Evolutionary conservation across 2,797 vertebrate species (phyloP).

Genomic region (Eremophila alpestris): DNA sequence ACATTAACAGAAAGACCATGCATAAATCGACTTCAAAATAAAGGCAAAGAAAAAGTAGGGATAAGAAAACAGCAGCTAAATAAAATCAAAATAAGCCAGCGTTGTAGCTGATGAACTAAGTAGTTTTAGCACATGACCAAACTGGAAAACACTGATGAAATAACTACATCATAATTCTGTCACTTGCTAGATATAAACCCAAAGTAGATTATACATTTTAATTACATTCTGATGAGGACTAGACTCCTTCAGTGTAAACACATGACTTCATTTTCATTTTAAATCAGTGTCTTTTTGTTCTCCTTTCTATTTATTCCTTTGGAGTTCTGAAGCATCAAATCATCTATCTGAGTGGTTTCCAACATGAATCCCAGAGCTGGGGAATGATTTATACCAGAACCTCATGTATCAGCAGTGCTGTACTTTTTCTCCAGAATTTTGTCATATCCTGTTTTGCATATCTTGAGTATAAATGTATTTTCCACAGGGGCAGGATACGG

Average conservation of each 20-base stretch:
- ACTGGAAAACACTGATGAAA: neutral
- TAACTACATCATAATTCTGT: neutral
- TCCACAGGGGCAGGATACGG: constrained; percentile 55
- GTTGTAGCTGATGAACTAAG: neutral
- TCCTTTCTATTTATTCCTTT: neutral
- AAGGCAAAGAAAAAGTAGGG: neutral
- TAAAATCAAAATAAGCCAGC: neutral
- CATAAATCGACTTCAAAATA: neutral
- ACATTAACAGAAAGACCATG: neutral
- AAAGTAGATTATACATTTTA: neutral
- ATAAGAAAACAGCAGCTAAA: neutral
- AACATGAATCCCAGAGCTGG: constrained; percentile 50
- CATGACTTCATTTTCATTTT: constrained; percentile 32
- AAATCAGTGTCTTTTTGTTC: constrained; percentile 32
- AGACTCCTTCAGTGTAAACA: constrained; percentile 19
- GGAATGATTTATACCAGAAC: constrained; percentile 72
- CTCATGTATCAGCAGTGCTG: constrained; percentile 29
- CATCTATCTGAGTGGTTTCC: constrained; percentile 48
- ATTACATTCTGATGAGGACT: neutral
- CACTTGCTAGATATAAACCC: neutral
- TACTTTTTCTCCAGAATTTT: constrained; percentile 64
- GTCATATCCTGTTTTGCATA: constrained; percentile 74
- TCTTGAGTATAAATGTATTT: constrained; percentile 72
- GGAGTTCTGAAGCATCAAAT: constrained; percentile 38
- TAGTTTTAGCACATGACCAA: neutral